Evolutionary conservation across 2,888 invertebrate species (phyloP).

Genomic region (Drosophila nr. perissopoda): DNA sequence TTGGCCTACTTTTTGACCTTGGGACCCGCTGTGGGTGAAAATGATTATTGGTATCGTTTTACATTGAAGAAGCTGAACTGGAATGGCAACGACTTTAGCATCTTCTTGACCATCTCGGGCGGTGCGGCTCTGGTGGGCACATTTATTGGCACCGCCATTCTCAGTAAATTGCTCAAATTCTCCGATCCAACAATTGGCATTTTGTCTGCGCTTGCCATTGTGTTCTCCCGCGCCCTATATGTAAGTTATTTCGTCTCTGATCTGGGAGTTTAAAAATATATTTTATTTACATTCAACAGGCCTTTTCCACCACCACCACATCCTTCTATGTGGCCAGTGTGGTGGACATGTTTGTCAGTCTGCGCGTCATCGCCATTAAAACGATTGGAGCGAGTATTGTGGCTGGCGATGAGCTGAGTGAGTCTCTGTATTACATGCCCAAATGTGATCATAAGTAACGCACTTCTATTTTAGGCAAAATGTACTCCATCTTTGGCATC

Average conservation of each 20-base stretch:
- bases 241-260: slow-evolving; percentile 67
- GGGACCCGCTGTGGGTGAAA: slow-evolving; percentile 83
- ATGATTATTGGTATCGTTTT: slow-evolving; percentile 83
- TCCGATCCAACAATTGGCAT: slow-evolving; percentile 83
- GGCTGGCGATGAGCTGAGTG: slow-evolving; percentile 83
- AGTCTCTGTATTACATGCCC: slow-evolving; percentile 9
- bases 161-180: slow-evolving; percentile 83
- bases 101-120: slow-evolving; percentile 82
- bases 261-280: fast-evolving
- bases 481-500: slow-evolving; percentile 84
- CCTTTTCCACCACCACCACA: slow-evolving; percentile 77
- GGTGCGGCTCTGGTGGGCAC: slow-evolving; percentile 82
- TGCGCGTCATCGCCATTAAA: slow-evolving; percentile 84
- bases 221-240: slow-evolving; percentile 81
- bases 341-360: slow-evolving; percentile 83
- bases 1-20: slow-evolving; percentile 81
- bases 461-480: slow-evolving; percentile 69
- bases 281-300: slow-evolving; percentile 57
- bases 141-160: slow-evolving; percentile 83
- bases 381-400: slow-evolving; percentile 84
- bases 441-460: neutral
- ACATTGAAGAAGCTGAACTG: slow-evolving; percentile 82
- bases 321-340: slow-evolving; percentile 82
- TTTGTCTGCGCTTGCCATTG: slow-evolving; percentile 80
- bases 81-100: slow-evolving; percentile 83